phyloP scores from a whole-genome alignment of 2,888 invertebrate species.

The Bombyx huttoni region DNA sequence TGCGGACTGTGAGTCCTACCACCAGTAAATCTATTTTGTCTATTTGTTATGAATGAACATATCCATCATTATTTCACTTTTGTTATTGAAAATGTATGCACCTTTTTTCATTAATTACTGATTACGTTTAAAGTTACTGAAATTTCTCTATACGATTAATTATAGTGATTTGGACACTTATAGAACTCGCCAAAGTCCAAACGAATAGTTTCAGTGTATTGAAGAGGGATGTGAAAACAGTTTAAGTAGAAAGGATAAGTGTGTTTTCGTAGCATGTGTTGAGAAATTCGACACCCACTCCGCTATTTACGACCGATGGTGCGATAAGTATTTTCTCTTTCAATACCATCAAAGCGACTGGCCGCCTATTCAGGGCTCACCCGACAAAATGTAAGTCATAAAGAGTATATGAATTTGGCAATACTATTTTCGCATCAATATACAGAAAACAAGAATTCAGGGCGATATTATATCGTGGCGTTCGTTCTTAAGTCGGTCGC shows the following conservation, averaged over 20 bases:
- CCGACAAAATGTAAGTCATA: slow-evolving; percentile 55
- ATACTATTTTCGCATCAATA: slow-evolving; percentile 35
- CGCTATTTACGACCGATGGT: slow-evolving; percentile 63
- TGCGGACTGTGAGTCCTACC: no score
- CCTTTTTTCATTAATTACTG: no score
- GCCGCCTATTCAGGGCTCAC: slow-evolving; percentile 53
- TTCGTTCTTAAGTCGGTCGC: slow-evolving; percentile 23
- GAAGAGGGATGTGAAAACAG: slow-evolving; percentile 54
- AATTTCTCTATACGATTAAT: background rate
- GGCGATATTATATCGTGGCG: slow-evolving; percentile 19
- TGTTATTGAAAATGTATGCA: no score
- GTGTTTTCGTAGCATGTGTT: slow-evolving; percentile 61
- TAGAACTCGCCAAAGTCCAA: slow-evolving; percentile 40
- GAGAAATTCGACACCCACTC: slow-evolving; percentile 63
- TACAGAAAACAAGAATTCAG: slow-evolving; percentile 32
- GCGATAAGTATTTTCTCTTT: slow-evolving; percentile 68
- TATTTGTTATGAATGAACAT: no score
- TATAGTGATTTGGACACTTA: slow-evolving; percentile 2
- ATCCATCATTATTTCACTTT: no score
- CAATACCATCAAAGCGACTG: slow-evolving; percentile 66
- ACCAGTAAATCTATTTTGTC: no score
- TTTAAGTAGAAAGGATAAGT: slow-evolving; percentile 64
- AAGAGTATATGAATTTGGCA: slow-evolving; percentile 52
- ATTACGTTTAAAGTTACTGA: no score
- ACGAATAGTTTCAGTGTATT: slow-evolving; percentile 47